These are phyloP conservation scores for Petrocephalus microphthalmus DNA, from an alignment of 2,113 vertebrate genomes.

Conservation along the genomic window DNA sequence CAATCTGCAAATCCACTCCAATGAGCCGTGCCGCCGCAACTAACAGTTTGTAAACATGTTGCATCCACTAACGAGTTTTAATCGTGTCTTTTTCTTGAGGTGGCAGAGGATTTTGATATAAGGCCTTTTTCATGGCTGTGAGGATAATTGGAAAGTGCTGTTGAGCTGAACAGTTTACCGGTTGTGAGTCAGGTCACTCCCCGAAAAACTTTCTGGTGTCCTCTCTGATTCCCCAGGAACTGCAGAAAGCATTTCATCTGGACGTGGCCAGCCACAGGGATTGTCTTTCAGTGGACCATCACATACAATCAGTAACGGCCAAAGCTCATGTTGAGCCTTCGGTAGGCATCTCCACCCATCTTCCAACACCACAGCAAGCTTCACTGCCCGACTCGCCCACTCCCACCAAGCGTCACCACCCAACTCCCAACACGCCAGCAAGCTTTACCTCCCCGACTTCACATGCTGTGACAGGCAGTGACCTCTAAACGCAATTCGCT, in stretches of 20 bases:
- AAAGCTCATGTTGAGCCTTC: not conserved
- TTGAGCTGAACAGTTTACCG: not conserved
- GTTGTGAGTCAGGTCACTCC: not conserved
- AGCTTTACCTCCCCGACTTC: not conserved
- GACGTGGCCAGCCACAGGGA: not conserved
- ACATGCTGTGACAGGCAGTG: not conserved
- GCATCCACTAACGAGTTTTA: not conserved
- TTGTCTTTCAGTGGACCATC: not conserved
- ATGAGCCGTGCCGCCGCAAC: not conserved
- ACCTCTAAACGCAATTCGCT: not conserved
- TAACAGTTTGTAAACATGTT: not conserved
- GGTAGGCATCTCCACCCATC: not conserved
- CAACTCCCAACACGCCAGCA: no score
- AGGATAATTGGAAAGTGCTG: no score
- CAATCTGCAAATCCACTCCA: constrained; percentile 12
- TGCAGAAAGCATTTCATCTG: not conserved
- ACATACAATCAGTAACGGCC: not conserved
- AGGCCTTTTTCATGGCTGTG: not conserved
- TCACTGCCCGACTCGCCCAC: no score
- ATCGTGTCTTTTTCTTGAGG: not conserved
- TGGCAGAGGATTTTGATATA: not conserved
- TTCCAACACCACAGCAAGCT: no score
- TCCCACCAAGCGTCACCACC: no score
- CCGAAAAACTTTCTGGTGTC: not conserved
- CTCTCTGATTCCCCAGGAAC: not conserved